phyloP scores from a whole-genome alignment of 1,140 invertebrate species.

The Acromyrmex charruanus region DNA sequence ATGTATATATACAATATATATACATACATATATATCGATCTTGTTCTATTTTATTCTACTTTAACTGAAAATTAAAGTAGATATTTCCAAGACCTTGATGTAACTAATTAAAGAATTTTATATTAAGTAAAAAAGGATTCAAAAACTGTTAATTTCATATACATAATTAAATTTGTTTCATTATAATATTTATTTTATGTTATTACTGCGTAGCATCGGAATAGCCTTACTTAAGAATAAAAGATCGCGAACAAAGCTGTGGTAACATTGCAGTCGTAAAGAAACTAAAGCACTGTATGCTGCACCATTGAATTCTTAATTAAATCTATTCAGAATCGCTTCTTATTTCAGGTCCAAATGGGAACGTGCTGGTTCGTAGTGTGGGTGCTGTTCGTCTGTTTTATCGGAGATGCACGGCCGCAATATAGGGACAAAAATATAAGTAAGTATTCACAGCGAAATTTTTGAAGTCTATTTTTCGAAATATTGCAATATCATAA shows the following conservation, averaged over 20 bases:
- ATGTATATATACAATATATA: neutral
- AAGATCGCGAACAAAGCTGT: neutral
- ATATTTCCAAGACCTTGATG: neutral
- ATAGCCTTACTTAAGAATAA: neutral
- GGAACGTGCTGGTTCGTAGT: conserved; percentile 67
- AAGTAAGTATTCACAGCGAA: conserved; percentile 70
- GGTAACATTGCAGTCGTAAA: neutral
- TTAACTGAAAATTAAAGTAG: conserved; percentile 42
- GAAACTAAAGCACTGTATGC: conserved; percentile 18
- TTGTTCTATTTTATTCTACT: neutral
- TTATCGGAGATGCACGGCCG: conserved; percentile 64
- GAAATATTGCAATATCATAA: neutral
- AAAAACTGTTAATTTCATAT: neutral
- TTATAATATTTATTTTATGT: conserved; percentile 7
- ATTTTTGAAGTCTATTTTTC: neutral
- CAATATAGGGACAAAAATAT: conserved; percentile 80
- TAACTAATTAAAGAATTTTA: neutral
- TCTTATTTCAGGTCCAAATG: conserved; percentile 71
- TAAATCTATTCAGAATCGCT: conserved; percentile 28
- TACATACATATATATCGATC: neutral
- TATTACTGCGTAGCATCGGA: neutral
- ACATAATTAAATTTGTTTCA: conserved; percentile 2
- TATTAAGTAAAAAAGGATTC: too few species aligned
- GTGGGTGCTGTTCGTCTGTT: conserved; percentile 68
- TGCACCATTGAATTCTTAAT: conserved; percentile 38